Evolutionary conservation across 2,888 invertebrate genomes (phyloP), one percentile per base, ranked within the genome.

Genomic region (Volucella inflata): DNA sequence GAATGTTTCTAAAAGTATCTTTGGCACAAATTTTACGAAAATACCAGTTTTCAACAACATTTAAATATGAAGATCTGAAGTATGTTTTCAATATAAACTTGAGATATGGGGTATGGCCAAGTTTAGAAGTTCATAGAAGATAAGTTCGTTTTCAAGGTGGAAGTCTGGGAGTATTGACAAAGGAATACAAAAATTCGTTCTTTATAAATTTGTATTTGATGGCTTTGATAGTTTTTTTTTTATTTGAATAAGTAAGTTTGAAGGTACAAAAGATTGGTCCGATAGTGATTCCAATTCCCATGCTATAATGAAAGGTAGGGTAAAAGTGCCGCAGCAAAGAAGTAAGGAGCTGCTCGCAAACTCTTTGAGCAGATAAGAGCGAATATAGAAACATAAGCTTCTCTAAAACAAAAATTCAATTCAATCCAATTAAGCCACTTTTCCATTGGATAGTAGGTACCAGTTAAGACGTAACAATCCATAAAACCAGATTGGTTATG

Each of bases 1-100:
- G 74, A 0, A 55, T 87, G 4, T 71, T 80, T 12, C 48, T 88
- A 36, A 88, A 87, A 75, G 51, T 87, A 9, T 51, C 82, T 8
- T 8, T 88, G 36, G 59, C 80, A 17, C 82, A 85, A 9, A 17
- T 88, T 8, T 59, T 88, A 2, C 87, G 87, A 1, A 88, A 88
- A 17, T 88, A 74, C 51, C 74, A 65, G 1, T 79, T 88, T 42
- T 75, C 84, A 0, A 88, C 88, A 0, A 62, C 17, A 1, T 62
- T 60, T 3, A 81, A 85, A 53, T 87, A 62, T 48, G 87, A 88
- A 8, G 87, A 88, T 40, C 53, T 88, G 9, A 8, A 76, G 9
- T 83, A 77, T 48, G 10, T 70, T 1, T 21, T 46, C 3, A 42
- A 51, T 8, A 17, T 87, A 11, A 9, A 72, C 1, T 16, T 88